Conservation (phyloP, 92 coral and sea anemone species). For the Porites lobata region DNA sequence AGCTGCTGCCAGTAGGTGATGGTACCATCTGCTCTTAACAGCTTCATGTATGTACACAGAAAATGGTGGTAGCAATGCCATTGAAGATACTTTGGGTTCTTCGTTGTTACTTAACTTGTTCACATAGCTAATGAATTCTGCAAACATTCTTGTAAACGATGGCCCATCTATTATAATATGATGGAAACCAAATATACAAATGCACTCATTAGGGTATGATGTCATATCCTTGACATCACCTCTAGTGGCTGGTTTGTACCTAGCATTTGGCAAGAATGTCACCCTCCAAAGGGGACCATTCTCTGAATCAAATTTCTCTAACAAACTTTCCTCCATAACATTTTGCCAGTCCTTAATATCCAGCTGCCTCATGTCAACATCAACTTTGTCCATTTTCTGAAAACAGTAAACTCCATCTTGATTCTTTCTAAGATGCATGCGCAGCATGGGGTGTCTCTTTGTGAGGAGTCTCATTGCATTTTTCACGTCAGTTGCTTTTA, state of each 20-base stretch:
- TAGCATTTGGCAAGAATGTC: constrained; percentile 11
- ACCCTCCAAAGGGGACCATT: constrained; percentile 24
- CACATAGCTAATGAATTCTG: background rate
- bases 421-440: background rate
- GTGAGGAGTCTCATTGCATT: background rate
- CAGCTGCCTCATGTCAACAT: background rate
- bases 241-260: background rate
- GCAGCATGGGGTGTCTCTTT: background rate
- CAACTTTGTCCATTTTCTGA: background rate
- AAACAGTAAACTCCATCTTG: background rate
- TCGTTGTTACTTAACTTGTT: background rate
- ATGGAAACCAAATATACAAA: background rate
- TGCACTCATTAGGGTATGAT: constrained; percentile 14
- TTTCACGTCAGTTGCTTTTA: background rate
- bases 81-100: constrained; percentile 10
- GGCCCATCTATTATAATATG: background rate
- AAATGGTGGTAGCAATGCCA: constrained; percentile 12
- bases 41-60: background rate
- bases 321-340: background rate
- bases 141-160: constrained; percentile 6
- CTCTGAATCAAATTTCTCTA: constrained; percentile 4
- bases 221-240: background rate
- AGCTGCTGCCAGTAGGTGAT: background rate
- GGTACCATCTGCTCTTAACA: constrained; percentile 4
- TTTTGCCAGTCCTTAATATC: background rate